Evolutionary conservation across 2,888 invertebrate species (phyloP), one percentile per base, ranked within the genome.

Genomic region (Acrobasis repandana): DNA sequence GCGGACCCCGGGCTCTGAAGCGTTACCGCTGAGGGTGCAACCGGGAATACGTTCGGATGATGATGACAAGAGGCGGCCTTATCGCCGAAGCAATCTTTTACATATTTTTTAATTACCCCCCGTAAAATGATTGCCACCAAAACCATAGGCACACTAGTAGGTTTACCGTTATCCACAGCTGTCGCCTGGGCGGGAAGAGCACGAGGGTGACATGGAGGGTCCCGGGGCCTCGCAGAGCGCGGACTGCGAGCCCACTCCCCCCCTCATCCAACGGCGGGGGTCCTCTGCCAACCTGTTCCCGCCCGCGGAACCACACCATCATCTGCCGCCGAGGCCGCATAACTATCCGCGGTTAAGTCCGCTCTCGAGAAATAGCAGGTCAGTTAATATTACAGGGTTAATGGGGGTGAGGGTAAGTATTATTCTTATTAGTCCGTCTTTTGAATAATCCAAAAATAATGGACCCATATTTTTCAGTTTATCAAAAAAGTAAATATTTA

Each of bases 171-270:
- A 15, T 59, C 16, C 18, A 33, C 86, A 97, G 97, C 93, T 97
- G 77, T 97, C 97, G 10, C 97, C 97, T 49, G 96, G 97, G 16
- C 94, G 97, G 63, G 97, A 97, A 74, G 96, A 96, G 72, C 97
- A 96, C 77, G 96, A 96, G 77, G 95, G 95, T 66, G 97, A 97
- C 82, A 94, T 96, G 70, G 97, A 97, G 76, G 97, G 97, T 69
- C 96, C 97, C n/a, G 96, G 96, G 36, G 97, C 97, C 56, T 97
- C 97, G 57, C 97, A 97, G 90, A 97, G 97, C 58, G 96, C 97
- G 74, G 98, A 98, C 93, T 98, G 97, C 89, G 97, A 98, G 87
- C 97, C 98, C 9, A 97, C 98, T 71, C 98, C 97, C 56, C 96
- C 96, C 61, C 95, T 96, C 11, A 88, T 96, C 69, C 97, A 97